Evolutionary conservation across 2,888 invertebrate genomes (phyloP), one percentile per base, ranked within the genome.

Genomic region (Ptilodon capucinus): DNA sequence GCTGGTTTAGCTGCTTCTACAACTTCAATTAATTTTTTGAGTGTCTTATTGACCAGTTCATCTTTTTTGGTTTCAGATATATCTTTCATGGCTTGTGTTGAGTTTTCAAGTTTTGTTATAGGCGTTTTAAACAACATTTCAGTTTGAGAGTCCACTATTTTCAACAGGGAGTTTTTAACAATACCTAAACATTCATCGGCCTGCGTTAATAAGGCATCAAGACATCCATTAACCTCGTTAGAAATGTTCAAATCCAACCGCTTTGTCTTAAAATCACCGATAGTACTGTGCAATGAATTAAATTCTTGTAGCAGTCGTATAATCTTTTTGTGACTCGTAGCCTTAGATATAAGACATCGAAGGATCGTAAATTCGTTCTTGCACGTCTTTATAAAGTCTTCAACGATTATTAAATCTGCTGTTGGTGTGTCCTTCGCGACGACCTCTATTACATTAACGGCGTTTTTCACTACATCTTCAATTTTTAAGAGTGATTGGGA

Each of bases 221-320:
- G 58, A 48, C 67, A 74, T 4, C 49, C 60, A 46, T 69, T 74
- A 13, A 81, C 57, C 41, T 84, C 77, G 32, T 76, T 62, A 2
- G 81, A 62, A 7, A 84, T 47, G 3, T 59, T 64, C 0, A 82
- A 58, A 18, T 78, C 58, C 4, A 21, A 40, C 8, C 57, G 62
- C 42, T 79, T 76, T 3, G 47, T 44, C 64, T 81, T 81, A 50
- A 87, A 86, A 18, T 75, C 65, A 41, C 64, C 68, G 7, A 87
- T 73, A 2, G 68, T 69, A 40, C 48, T 67, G 58, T 79, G 71
- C 4, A 89, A 54, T 9, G 66, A 68, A 42, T 51, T 72, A 57
- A 84, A 86, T 58, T 87, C 82, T 65, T 87, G 85, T 17, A 88
- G 55, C 23, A 89, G 64, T 50, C 88, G 71, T 44, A 89, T 85